Conservation (phyloP, 1,140 invertebrate species). For the Diachasmimorpha longicaudata region DNA sequence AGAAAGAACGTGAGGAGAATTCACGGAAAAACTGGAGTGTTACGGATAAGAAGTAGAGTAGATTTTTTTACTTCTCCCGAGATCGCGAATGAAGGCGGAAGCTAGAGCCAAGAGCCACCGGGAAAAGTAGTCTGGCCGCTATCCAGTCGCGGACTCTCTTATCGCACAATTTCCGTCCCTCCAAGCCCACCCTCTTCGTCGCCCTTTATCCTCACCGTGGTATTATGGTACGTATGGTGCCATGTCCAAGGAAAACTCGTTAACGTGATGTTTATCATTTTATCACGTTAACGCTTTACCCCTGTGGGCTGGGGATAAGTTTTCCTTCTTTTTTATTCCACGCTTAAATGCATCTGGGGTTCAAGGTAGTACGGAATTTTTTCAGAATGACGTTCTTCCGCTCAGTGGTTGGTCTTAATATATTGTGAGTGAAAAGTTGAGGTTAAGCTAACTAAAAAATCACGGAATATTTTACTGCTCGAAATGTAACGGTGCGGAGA, state of each 20-base stretch:
- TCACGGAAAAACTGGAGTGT: not conserved
- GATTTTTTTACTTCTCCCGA: not conserved
- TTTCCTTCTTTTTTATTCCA: not conserved
- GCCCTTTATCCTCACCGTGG: not conserved
- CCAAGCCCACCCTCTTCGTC: no score
- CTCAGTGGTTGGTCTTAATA: no score
- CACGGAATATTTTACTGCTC: no score
- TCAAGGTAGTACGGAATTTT: no score
- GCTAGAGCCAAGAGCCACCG: not conserved
- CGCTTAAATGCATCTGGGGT: not conserved
- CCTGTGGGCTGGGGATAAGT: not conserved
- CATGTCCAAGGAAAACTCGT: constrained; percentile 4
- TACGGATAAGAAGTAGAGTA: not conserved
- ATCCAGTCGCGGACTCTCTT: not conserved
- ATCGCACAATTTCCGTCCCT: not conserved
- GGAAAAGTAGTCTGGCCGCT: not conserved
- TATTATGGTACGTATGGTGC: constrained; percentile 8
- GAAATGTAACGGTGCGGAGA: no score
- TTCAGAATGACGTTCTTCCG: no score
- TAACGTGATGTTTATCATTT: constrained; percentile 19
- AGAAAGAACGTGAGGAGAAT: not conserved
- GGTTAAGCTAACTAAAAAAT: no score
- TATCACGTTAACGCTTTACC: constrained; percentile 19
- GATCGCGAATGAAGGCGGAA: not conserved
- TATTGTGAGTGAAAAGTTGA: no score